Percentiles rank a stretch among this genome's conserved stretches.
Evolutionary conservation across 1,140 invertebrate genomes (phyloP).

Genomic region (Aphaenogaster floridana): DNA sequence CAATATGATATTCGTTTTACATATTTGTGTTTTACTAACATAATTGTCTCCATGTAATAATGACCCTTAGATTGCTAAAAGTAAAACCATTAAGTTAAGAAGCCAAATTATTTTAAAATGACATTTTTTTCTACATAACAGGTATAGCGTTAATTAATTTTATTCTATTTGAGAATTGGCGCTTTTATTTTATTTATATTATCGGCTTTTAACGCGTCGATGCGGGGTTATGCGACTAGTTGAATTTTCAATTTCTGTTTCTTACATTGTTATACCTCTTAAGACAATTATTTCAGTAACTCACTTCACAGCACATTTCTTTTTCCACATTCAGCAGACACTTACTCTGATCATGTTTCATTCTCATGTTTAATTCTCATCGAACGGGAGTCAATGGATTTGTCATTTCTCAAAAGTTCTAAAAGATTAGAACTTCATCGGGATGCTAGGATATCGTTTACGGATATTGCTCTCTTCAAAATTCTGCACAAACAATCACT

Average conservation of each 20-base stretch:
- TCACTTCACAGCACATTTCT: background rate
- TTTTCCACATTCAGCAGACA: background rate
- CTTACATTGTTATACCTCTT: background rate
- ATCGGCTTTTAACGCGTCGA: background rate
- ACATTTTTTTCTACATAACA: background rate
- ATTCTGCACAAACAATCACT: background rate
- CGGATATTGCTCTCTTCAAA: background rate
- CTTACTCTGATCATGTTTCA: conserved; percentile 42
- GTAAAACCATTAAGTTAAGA: conserved; percentile 14
- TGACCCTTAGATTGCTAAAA: background rate
- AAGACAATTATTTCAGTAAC: background rate
- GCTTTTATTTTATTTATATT: background rate
- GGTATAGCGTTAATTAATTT: background rate
- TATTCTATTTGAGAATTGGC: background rate
- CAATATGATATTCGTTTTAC: background rate
- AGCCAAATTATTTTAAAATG: background rate
- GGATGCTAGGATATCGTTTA: background rate
- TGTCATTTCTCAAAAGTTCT: background rate
- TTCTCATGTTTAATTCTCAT: background rate
- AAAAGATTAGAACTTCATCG: background rate
- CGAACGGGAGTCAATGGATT: background rate
- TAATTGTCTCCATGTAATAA: background rate
- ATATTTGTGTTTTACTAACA: background rate
- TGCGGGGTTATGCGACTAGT: background rate
- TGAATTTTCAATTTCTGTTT: background rate